Conservation (phyloP, 2,113 vertebrate genomes). For the Phoenicopterus ruber region DNA sequence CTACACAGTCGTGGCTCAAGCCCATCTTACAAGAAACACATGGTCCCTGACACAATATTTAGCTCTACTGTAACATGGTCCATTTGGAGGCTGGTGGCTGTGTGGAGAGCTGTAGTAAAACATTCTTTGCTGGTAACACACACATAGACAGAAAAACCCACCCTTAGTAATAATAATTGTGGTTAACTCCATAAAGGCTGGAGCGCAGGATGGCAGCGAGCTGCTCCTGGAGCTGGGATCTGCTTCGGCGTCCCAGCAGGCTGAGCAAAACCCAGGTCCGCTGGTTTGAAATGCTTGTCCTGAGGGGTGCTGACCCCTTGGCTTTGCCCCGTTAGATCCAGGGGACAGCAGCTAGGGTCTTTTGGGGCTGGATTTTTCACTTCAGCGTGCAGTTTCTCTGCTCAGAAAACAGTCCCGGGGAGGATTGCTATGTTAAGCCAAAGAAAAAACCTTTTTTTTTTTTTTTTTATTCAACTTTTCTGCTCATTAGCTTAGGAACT, state of each 20-base stretch:
- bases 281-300: neutral
- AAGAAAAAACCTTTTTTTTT: neutral
- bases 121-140: conserved; percentile 61
- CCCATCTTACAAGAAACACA: conserved; percentile 76
- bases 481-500: conserved; percentile 31
- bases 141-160: neutral
- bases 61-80: conserved; percentile 71
- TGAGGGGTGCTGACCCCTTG: neutral
- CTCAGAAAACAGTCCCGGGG: neutral
- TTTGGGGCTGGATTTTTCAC: neutral
- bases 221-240: neutral
- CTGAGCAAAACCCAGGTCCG: neutral
- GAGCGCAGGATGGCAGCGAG: neutral
- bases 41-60: conserved; percentile 72
- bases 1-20: conserved; percentile 49
- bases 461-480: conserved; percentile 14
- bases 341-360: neutral
- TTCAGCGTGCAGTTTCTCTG: neutral
- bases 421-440: neutral
- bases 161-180: neutral
- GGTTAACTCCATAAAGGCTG: conserved; percentile 56
- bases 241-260: neutral
- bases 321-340: neutral
- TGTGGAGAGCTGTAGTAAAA: conserved; percentile 71
- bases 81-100: conserved; percentile 76